Percentiles rank a stretch among this genome's conserved stretches.
phyloP scores from a whole-genome alignment of 2,888 invertebrate species.

The Tubulanus polymorphus region DNA sequence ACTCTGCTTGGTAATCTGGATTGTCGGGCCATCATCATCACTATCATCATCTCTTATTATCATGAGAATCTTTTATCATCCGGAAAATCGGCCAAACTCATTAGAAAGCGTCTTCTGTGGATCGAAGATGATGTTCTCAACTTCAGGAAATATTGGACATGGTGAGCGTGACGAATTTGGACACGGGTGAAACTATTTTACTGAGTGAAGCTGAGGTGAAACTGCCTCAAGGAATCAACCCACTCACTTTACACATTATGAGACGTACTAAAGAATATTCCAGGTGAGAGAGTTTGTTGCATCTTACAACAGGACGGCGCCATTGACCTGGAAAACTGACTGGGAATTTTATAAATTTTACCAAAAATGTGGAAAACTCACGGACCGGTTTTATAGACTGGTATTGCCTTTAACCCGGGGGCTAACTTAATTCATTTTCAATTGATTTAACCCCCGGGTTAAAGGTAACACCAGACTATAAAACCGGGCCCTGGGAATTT shows the following conservation, averaged over 20 bases:
- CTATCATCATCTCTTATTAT: too few relatives aligned
- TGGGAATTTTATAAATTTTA: too few relatives aligned
- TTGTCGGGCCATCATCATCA: too few relatives aligned
- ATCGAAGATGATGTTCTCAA: constrained; percentile 5
- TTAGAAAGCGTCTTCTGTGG: not conserved
- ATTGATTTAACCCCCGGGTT: too few relatives aligned
- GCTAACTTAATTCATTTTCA: too few relatives aligned
- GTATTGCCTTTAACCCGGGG: too few relatives aligned
- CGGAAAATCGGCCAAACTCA: not conserved
- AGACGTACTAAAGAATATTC: constrained; percentile 68
- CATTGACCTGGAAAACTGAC: too few relatives aligned
- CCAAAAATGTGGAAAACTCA: too few relatives aligned
- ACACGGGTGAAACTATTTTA: constrained; percentile 84
- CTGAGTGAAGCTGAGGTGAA: constrained; percentile 91
- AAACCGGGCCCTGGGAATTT: too few relatives aligned
- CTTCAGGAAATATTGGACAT: constrained; percentile 82
- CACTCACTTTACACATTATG: constrained; percentile 91
- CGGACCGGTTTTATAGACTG: too few relatives aligned
- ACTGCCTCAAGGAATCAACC: constrained; percentile 86
- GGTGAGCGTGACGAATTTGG: constrained; percentile 63
- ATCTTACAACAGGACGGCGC: not conserved
- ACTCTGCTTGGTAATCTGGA: too few relatives aligned
- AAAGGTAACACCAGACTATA: too few relatives aligned
- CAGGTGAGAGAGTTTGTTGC: constrained; percentile 36
- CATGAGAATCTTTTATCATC: not conserved